Percentiles rank a stretch among this genome's conserved stretches.
These are phyloP conservation scores for Pemphigus obesinymphae DNA, from an alignment of 1,140 invertebrate genomes.

Conservation along the genomic window DNA sequence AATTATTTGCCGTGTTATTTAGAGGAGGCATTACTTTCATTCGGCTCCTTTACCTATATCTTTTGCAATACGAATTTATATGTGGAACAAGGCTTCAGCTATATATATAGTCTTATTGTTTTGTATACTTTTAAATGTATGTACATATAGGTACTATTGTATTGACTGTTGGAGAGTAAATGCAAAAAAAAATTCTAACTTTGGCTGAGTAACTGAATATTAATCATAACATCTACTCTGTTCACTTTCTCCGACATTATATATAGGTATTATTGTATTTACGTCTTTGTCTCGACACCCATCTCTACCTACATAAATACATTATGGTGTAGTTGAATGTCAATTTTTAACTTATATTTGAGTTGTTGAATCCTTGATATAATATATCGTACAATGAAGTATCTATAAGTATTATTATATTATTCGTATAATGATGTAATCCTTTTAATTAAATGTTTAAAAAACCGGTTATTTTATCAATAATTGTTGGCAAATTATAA, in stretches of 20 bases:
- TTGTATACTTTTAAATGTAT: neutral
- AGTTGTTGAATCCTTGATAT: no score
- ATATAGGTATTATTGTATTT: neutral
- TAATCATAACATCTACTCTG: neutral
- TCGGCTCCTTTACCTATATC: neutral
- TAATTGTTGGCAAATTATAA: no score
- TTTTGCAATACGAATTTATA: neutral
- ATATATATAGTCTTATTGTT: neutral
- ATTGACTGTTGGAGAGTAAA: neutral
- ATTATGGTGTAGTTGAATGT: neutral
- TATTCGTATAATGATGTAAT: no score
- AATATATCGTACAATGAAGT: no score
- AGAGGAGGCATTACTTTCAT: constrained; percentile 18
- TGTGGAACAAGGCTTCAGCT: constrained; percentile 25
- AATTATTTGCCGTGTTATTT: constrained; percentile 20
- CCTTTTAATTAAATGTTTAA: no score
- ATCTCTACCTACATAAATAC: neutral
- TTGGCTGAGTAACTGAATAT: neutral
- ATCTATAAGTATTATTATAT: no score
- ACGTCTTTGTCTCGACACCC: neutral
- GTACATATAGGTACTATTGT: no score
- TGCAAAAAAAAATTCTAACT: neutral
- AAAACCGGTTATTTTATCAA: no score
- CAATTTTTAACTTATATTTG: neutral
- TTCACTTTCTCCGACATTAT: constrained; percentile 2